Evolutionary conservation across 2,113 vertebrate species (phyloP).

Genomic region (Sylvietta virens): DNA sequence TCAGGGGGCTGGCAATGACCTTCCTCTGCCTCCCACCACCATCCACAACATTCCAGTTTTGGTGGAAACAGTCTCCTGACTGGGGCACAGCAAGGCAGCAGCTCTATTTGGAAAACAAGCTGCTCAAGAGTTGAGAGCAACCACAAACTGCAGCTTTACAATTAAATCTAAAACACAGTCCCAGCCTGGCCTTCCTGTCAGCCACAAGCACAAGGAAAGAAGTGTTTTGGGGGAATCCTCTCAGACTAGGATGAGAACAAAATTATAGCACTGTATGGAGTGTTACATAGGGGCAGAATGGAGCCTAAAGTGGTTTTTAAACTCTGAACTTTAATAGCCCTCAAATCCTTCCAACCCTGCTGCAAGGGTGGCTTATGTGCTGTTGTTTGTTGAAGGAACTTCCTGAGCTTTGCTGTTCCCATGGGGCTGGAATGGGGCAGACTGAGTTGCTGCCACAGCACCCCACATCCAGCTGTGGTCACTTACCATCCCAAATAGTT

Average conservation of each 20-base stretch:
- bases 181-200: background rate
- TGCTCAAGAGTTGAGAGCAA: background rate
- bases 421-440: background rate
- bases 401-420: background rate
- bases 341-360: background rate
- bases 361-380: background rate
- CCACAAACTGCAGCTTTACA: conserved; percentile 8
- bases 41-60: background rate
- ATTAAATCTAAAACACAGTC: background rate
- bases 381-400: background rate
- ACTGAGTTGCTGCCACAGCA: background rate
- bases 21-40: background rate
- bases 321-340: background rate
- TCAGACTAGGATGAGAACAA: background rate
- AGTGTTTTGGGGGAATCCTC: background rate
- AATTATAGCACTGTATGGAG: background rate
- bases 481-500: background rate
- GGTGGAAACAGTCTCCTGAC: background rate
- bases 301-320: background rate
- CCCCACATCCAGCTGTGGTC: background rate
- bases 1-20: rapidly evolving
- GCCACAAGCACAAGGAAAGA: background rate
- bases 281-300: background rate
- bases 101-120: background rate
- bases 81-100: background rate